Percentiles rank a stretch among this genome's conserved stretches.
Conservation (phyloP, 2,797 vertebrate genomes). For the Crenichthys baileyi region DNA sequence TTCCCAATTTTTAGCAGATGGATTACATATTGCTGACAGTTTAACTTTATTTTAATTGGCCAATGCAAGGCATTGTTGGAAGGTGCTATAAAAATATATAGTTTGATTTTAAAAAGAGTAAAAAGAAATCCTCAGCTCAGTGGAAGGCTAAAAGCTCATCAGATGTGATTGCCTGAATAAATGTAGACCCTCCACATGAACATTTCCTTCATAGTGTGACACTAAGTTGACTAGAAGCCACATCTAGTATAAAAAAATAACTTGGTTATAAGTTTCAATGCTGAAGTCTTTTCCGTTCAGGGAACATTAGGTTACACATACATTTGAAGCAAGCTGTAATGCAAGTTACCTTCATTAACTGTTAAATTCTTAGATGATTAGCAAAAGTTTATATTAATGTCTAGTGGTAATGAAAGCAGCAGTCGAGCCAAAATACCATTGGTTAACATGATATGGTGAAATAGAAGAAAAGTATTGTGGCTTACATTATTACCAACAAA, state of each 20-base stretch:
- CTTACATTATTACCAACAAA: too few relatives aligned
- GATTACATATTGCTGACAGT: background rate
- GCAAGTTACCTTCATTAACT: background rate
- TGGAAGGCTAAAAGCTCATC: too few relatives aligned
- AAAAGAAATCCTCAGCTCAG: too few relatives aligned
- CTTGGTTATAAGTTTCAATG: background rate
- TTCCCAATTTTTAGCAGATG: background rate
- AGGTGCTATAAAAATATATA: too few relatives aligned
- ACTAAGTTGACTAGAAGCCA: background rate
- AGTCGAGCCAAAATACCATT: background rate
- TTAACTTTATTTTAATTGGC: too few relatives aligned
- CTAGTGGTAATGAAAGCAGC: background rate
- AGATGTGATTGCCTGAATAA: too few relatives aligned
- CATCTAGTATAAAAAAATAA: background rate
- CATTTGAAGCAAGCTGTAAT: too few relatives aligned
- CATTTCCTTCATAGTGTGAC: background rate
- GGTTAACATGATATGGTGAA: background rate
- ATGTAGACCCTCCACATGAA: too few relatives aligned
- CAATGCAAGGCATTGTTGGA: too few relatives aligned
- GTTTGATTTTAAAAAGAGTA: too few relatives aligned
- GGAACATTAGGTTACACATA: too few relatives aligned
- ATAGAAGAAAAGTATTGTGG: background rate
- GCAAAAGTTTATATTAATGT: background rate
- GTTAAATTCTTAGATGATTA: background rate
- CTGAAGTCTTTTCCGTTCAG: background rate